phyloP scores from a whole-genome alignment of 2,797 vertebrate species.

The Pyrocephalus nanus region DNA sequence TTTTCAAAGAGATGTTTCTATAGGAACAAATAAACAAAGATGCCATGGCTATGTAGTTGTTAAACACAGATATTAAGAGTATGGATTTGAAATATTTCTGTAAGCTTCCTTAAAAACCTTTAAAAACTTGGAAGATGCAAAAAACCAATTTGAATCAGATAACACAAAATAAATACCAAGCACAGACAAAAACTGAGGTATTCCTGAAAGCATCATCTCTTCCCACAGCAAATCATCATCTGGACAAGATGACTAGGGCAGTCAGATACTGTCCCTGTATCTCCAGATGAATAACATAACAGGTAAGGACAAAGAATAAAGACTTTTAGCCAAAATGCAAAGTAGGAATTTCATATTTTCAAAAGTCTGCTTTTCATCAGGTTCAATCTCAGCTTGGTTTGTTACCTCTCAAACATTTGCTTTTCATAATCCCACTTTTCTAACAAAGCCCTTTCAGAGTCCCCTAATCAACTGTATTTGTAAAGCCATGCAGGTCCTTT shows the following conservation, averaged over 20 bases:
- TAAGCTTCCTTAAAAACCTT: neutral
- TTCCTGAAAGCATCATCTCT: neutral
- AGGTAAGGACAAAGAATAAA: neutral
- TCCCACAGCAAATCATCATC: neutral
- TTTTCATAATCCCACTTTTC: slow-evolving; percentile 52
- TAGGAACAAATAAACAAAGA: no score
- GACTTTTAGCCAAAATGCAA: neutral
- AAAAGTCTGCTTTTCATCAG: neutral
- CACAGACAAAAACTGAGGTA: neutral
- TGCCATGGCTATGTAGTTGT: neutral
- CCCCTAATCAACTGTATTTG: slow-evolving; percentile 28
- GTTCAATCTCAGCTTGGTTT: neutral
- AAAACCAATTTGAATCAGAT: neutral
- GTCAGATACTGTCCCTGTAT: neutral
- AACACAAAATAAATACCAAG: neutral
- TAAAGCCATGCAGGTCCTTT: slow-evolving; percentile 19
- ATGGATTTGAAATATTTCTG: neutral
- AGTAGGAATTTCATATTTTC: neutral
- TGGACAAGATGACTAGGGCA: neutral
- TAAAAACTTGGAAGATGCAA: neutral
- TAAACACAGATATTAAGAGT: neutral
- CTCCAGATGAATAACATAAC: neutral
- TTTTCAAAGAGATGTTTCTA: neutral
- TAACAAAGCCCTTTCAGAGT: slow-evolving; percentile 18
- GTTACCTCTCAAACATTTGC: slow-evolving; percentile 32